Base-by-base conservation (phyloP, 1,140 invertebrate species). In the Lithobius niger region DNA sequence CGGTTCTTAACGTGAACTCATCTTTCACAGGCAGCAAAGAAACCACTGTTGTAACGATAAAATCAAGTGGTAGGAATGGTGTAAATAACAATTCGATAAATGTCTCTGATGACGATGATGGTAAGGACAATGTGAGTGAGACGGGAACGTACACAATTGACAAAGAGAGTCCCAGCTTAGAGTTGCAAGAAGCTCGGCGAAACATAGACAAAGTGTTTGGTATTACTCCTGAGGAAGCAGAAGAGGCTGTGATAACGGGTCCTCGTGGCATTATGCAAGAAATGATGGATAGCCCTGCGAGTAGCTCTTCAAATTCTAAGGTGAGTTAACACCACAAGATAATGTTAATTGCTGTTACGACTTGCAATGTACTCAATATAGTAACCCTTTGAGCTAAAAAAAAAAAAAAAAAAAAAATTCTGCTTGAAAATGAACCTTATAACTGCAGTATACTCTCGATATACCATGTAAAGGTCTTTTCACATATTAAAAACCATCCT, bases 141-240 rank as follows among this genome's bases (percentile, higher is more conserved):
- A 76, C 84, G 3, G 88, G 88, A 26, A 93, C 88, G 1, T 93
- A 92, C 60, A 92, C 88, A 0, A 80, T 93, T 28, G 83, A 88
- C 61, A 83, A 83, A 53, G 84, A 88, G 60, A 81, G 80, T 66
- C 61, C 61, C 26, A 86, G 86, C 60, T 83, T 84, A 0, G 87
- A 88, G 63, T 84, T 87, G 63, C 83, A 88, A 59, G 83, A 86
- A 71, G 87, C 87, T 44, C 75, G 86, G 61, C 84, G 84, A 76
- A 84, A 85, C 63, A 92, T 93, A 60, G 88, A 91, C 62, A 78
- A 79, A 59, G 79, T 81, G 40, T 87, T 87, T 69, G 79, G 78
- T 47, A 73, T 82, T 16, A 71, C 74, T 47, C 59, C 69, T 57
- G 61, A 75, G 24, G 69, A 72, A 4, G 68, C 72, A 26, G 65